Evolutionary conservation across 2,888 invertebrate genomes (phyloP).

Genomic region (Caradrina kadenii): DNA sequence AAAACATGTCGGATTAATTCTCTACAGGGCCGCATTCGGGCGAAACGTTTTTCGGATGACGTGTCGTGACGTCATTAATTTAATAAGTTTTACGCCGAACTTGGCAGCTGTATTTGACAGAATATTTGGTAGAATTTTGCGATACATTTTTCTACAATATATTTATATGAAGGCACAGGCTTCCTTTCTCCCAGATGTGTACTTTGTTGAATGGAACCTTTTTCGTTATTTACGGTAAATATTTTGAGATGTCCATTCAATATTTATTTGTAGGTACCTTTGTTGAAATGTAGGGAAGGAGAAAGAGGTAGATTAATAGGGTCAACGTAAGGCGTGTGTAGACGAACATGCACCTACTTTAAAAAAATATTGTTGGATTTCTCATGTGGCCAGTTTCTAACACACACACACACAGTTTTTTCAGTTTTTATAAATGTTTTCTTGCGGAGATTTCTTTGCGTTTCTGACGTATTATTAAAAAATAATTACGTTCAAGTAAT

Average conservation of each 20-base stretch:
- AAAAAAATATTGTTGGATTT: neutral
- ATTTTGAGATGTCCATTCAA: slow-evolving; percentile 41
- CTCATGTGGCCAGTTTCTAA: neutral
- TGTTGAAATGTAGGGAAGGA: slow-evolving; percentile 4
- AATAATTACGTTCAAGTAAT: too few species aligned
- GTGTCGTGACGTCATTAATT: slow-evolving; percentile 74
- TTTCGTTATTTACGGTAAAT: slow-evolving; percentile 41
- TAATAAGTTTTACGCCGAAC: slow-evolving; percentile 59
- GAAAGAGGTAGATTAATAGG: slow-evolving; percentile 15
- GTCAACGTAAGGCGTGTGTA: neutral
- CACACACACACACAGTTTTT: too few species aligned
- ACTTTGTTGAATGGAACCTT: slow-evolving; percentile 36
- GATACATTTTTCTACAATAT: slow-evolving; percentile 27
- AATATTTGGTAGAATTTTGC: slow-evolving; percentile 42
- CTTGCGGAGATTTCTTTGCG: neutral
- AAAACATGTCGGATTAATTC: slow-evolving; percentile 82
- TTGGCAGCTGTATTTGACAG: slow-evolving; percentile 43
- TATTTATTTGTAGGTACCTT: slow-evolving; percentile 28
- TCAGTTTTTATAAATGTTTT: neutral
- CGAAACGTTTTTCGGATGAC: slow-evolving; percentile 69
- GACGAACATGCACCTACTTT: neutral
- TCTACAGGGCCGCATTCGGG: slow-evolving; percentile 76
- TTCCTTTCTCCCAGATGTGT: slow-evolving; percentile 26
- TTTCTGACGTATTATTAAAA: neutral
- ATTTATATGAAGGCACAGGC: slow-evolving; percentile 9